A percentile compares a stretch with the other conserved stretches of the same genome.
phyloP scores from a whole-genome alignment of 1,140 invertebrate species.

The Hormaphis cornu region DNA sequence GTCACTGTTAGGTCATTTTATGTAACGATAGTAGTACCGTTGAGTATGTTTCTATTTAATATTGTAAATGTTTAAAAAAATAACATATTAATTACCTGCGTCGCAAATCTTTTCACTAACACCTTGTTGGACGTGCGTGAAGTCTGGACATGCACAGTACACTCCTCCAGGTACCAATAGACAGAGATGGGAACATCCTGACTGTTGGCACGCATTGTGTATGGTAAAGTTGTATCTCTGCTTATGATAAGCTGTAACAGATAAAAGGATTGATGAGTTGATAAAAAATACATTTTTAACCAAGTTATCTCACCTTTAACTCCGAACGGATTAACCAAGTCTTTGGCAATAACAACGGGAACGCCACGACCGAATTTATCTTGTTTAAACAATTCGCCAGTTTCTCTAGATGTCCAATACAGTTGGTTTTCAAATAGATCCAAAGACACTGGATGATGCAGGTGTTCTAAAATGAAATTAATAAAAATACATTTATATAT shows the following conservation, averaged over 20 bases:
- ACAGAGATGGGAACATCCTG: constrained; percentile 81
- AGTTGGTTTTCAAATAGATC: constrained; percentile 88
- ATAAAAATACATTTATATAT: not conserved
- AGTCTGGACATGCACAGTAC: constrained; percentile 82
- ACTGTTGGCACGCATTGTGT: constrained; percentile 59
- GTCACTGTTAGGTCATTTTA: too few relatives aligned
- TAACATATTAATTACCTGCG: constrained; percentile 51
- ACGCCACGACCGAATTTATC: constrained; percentile 95
- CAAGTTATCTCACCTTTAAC: constrained; percentile 36
- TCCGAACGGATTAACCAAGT: constrained; percentile 72
- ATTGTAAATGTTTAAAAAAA: too few relatives aligned
- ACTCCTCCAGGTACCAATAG: constrained; percentile 75
- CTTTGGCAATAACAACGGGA: constrained; percentile 65
- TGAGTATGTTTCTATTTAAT: too few relatives aligned
- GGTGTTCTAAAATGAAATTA: constrained; percentile 44
- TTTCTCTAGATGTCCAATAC: constrained; percentile 78
- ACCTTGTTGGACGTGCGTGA: constrained; percentile 40
- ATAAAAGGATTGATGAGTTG: not conserved
- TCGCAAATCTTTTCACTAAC: constrained; percentile 59
- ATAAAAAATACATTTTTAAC: constrained; percentile 32
- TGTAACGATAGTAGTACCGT: too few relatives aligned
- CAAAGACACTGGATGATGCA: constrained; percentile 73
- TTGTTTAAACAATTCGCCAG: constrained; percentile 72
- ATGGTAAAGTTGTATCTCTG: constrained; percentile 68
- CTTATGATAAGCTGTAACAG: constrained; percentile 59